Evolutionary conservation across 2,888 invertebrate species (phyloP), one percentile per base, ranked within the genome.

Genomic region (Emesis castigata): DNA sequence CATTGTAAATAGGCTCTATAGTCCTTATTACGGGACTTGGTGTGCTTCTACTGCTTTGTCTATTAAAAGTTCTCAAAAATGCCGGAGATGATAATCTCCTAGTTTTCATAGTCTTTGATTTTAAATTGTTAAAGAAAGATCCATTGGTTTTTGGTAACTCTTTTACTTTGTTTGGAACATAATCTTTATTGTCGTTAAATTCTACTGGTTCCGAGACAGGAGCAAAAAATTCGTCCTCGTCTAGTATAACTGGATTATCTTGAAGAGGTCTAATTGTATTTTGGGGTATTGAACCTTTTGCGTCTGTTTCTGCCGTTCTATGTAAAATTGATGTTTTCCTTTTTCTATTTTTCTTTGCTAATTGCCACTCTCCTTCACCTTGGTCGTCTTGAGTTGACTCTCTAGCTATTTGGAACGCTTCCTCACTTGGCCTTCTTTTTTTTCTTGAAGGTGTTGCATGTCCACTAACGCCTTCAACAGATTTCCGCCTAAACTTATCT

Each of bases 401-500:
- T 22, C 97, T 96, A 0, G 95, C 94, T 77, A 97, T 96, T 79
- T 95, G 95, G 89, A 97, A 92, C 0, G 97, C 97, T 88, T 97
- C 97, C 87, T 98, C 98, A 88, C 98, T 98, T 0, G 98, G 98
- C 68, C 98, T 94, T 31, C 97, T 96, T 79, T 96, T 96, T 85
- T 96, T 96, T 39, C 96, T 95, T 11, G 95, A 95, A 0, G 96
- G 95, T 0, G 94, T 93, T 34, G 93, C 94, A 78, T 95, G 96
- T 0, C 94, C 95, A 88, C 95, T 91, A 75, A 97, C 96, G 68
- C 97, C 97, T 90, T 97, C 98, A 7, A 97, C 96, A 3, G 97
- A 97, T 90, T 97, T 97, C 69, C 97, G 94, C 82, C 97, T 96
- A 83, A 94, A 87, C 79, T 91, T 94, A 26, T 93, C 93, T 73